Evolutionary conservation across 2,797 vertebrate species (phyloP).

Genomic region (Phrynocephalus vlangalii): DNA sequence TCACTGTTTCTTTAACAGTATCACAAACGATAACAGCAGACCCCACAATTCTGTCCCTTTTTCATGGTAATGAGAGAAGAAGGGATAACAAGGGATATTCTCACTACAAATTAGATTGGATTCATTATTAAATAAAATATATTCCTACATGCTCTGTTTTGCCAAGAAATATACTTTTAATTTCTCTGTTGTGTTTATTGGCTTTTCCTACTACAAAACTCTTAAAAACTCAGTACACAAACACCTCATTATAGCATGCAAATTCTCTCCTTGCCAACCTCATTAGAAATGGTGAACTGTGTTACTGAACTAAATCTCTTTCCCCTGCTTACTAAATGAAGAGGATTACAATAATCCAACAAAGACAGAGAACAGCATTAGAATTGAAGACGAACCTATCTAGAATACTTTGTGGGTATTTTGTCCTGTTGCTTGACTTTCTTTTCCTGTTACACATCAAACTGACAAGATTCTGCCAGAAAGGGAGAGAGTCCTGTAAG

Average conservation of each 20-base stretch:
- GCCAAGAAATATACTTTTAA: conserved; percentile 12
- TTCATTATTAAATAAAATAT: conserved; percentile 33
- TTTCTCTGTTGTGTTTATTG: conserved; percentile 26
- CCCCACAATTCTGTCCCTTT: not conserved
- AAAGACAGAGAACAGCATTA: conserved; percentile 39
- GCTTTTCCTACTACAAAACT: conserved; percentile 49
- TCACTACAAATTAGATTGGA: not conserved
- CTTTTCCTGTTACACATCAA: conserved; percentile 30
- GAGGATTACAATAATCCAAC: conserved; percentile 52
- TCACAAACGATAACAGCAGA: not conserved
- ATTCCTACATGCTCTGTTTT: not conserved
- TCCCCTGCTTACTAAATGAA: conserved; percentile 50
- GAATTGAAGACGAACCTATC: conserved; percentile 20
- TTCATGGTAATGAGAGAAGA: not conserved
- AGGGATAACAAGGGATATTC: not conserved
- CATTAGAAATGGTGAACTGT: conserved; percentile 43
- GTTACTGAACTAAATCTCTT: conserved; percentile 49
- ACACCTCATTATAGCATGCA: conserved; percentile 60
- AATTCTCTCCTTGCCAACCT: conserved; percentile 57
- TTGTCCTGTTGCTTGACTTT: too few species aligned
- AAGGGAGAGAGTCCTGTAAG: conserved; percentile 3
- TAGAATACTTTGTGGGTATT: not conserved
- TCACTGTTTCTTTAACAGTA: not conserved
- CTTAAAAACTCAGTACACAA: conserved; percentile 56
- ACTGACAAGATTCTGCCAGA: conserved; percentile 24